These are phyloP conservation scores for Dolichotis patagonum DNA, from an alignment of 2,113 vertebrate genomes.

Conservation along the genomic window DNA sequence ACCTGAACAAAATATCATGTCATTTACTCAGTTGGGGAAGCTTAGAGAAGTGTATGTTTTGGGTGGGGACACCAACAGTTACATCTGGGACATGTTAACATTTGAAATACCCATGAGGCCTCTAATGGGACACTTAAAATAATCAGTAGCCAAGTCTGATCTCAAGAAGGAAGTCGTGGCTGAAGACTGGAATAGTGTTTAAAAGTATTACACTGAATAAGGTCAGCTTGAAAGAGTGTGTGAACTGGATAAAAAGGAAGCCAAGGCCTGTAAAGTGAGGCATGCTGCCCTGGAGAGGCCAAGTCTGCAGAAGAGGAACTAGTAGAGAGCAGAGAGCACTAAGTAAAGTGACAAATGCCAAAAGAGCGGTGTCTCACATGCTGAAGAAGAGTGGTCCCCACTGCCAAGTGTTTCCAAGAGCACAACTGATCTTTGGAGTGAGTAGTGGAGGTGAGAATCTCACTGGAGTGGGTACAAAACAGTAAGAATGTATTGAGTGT, in stretches of 20 bases:
- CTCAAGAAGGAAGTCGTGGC: neutral
- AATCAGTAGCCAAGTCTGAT: neutral
- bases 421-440: neutral
- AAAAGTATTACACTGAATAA: neutral
- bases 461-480: neutral
- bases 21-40: neutral
- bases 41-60: neutral
- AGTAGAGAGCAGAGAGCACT: neutral
- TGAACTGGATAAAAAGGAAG: neutral
- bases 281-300: neutral
- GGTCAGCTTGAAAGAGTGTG: neutral
- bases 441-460: neutral
- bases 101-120: neutral
- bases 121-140: neutral
- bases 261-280: neutral
- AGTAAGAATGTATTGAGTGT: neutral
- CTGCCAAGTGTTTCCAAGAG: neutral
- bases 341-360: neutral
- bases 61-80: neutral
- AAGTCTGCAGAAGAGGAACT: neutral
- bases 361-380: neutral
- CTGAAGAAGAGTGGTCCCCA: neutral
- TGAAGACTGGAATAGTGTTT: neutral
- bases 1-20: constrained; percentile 1
- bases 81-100: neutral